Evolutionary conservation across 2,113 vertebrate species (phyloP).

Genomic region (Melanerpes formicivorus): DNA sequence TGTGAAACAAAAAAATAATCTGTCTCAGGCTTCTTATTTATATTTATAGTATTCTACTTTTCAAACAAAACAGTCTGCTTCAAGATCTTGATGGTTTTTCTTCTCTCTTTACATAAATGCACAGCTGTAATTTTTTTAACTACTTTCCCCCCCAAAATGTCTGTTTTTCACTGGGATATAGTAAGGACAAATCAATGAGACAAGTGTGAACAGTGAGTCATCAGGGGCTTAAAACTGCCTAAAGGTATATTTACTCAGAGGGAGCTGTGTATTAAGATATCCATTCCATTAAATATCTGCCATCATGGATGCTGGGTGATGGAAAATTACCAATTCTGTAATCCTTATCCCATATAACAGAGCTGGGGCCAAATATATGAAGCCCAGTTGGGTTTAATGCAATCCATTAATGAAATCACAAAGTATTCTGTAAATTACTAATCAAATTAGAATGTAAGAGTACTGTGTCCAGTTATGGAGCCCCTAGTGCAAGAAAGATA

Average conservation of each 20-base stretch:
- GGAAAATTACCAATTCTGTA: constrained; percentile 12
- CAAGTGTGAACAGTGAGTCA: constrained; percentile 49
- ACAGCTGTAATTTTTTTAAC: neutral
- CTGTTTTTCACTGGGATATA: neutral
- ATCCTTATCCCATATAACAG: neutral
- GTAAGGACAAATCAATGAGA: constrained; percentile 59
- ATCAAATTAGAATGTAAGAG: neutral
- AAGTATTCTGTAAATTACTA: neutral
- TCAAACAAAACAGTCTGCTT: neutral
- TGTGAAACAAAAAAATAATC: neutral
- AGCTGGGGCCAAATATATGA: neutral
- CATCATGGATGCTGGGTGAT: constrained; percentile 36
- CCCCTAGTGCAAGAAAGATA: neutral
- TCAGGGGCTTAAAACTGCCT: constrained; percentile 39
- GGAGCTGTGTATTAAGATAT: constrained; percentile 23
- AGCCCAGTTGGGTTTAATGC: neutral
- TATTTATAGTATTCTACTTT: neutral
- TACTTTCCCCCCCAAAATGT: neutral
- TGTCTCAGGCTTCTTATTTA: neutral
- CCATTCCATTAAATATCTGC: constrained; percentile 7
- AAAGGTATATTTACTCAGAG: constrained; percentile 33
- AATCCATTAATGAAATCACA: neutral
- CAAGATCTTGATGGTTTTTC: neutral
- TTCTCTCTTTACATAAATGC: neutral
- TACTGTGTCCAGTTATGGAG: too few relatives aligned